Conservation (phyloP, 2,888 invertebrate species). For the Sipha maydis region DNA sequence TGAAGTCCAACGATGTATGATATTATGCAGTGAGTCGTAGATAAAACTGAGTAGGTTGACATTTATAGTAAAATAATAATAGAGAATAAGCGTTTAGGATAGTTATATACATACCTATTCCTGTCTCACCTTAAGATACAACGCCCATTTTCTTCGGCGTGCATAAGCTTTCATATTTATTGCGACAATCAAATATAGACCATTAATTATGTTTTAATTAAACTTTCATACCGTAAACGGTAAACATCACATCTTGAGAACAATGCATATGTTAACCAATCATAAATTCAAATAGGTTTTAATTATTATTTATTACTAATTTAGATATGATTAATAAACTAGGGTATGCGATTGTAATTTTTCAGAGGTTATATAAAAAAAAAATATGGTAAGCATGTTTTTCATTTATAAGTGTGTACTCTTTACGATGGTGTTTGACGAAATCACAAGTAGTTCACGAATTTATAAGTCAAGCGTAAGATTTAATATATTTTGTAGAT, state of each 20-base stretch:
- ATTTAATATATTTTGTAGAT: no score
- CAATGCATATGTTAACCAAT: not conserved
- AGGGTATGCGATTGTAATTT: not conserved
- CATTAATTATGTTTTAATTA: not conserved
- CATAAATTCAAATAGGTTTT: not conserved
- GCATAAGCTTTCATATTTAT: not conserved
- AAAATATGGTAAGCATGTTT: no score
- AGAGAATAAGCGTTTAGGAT: not conserved
- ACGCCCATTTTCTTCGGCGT: not conserved
- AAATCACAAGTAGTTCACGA: no score
- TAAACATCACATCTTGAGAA: not conserved
- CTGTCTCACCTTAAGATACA: not conserved
- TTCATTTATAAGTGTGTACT: no score
- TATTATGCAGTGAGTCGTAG: not conserved
- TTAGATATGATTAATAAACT: not conserved
- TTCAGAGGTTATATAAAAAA: no score
- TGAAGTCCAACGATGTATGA: not conserved
- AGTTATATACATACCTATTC: not conserved
- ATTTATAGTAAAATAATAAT: slow-evolving; percentile 23
- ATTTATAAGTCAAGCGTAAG: no score
- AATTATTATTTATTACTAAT: not conserved
- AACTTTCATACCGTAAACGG: not conserved
- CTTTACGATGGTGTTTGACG: no score
- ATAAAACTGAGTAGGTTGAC: not conserved
- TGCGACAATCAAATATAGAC: not conserved